These are phyloP conservation scores for Drosophila phalerata DNA, from an alignment of 2,888 invertebrate genomes.

Conservation along the genomic window DNA sequence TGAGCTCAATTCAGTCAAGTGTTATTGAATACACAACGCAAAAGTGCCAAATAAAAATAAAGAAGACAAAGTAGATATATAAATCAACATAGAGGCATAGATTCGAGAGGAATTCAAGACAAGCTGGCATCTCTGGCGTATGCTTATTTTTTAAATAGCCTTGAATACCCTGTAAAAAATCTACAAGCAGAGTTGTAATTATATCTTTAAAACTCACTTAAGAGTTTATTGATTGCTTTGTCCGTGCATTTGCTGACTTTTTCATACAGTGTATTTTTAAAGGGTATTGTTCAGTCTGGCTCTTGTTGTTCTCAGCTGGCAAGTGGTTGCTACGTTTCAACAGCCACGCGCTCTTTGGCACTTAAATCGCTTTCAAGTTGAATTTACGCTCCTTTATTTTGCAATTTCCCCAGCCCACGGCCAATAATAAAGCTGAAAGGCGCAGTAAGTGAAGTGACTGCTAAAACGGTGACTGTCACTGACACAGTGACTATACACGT, in stretches of 20 bases:
- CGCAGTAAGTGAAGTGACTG: conserved; percentile 54
- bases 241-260: not conserved
- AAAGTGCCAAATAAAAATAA: conserved; percentile 29
- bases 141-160: conserved; percentile 46
- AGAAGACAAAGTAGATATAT: conserved; percentile 10
- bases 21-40: conserved; percentile 61
- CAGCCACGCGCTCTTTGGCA: conserved; percentile 61
- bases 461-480: conserved; percentile 46
- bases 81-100: not conserved
- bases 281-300: conserved; percentile 27
- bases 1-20: conserved; percentile 65
- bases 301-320: not conserved
- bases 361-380: conserved; percentile 69
- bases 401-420: conserved; percentile 59
- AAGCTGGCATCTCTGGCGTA: conserved; percentile 55
- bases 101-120: not conserved
- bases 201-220: not conserved
- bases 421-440: conserved; percentile 51
- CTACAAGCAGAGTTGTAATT: not conserved
- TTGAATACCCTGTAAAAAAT: conserved; percentile 23
- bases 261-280: not conserved
- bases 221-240: not conserved
- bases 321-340: conserved; percentile 27
- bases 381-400: conserved; percentile 72
- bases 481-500: conserved; percentile 26